A percentile compares a stretch with the other conserved stretches of the same genome.
Conservation (phyloP, 2,797 vertebrate genomes). For the Eidolon dupreanum region DNA sequence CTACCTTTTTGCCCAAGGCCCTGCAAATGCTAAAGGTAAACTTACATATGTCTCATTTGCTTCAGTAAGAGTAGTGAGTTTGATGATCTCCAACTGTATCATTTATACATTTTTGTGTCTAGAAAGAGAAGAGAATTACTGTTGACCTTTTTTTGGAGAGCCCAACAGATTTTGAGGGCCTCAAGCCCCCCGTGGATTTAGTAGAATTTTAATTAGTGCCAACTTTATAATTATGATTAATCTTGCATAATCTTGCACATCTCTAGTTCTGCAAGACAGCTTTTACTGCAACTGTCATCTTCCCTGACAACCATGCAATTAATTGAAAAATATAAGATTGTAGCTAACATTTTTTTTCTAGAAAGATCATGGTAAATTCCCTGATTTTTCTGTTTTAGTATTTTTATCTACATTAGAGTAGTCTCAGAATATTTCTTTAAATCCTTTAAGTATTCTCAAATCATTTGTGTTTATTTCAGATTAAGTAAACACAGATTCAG, state of each 20-base stretch:
- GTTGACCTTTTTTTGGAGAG: background rate
- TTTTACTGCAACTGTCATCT: background rate
- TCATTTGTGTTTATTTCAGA: background rate
- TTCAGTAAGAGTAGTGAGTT: background rate
- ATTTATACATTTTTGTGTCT: rapidly evolving
- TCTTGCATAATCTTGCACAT: background rate
- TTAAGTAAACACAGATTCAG: background rate
- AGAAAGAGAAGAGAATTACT: background rate
- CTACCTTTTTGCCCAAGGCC: background rate
- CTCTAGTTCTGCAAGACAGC: background rate
- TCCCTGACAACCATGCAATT: background rate
- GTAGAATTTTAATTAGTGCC: background rate
- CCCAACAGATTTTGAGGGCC: background rate
- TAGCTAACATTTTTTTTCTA: background rate
- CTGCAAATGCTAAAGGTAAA: background rate
- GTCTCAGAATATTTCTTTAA: background rate
- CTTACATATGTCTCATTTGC: background rate
- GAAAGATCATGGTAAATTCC: background rate
- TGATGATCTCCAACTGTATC: background rate
- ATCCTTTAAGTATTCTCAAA: background rate
- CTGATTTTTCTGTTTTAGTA: background rate
- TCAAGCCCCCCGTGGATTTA: background rate
- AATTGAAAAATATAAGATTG: background rate
- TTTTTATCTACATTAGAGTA: background rate
- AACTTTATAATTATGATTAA: background rate